Evolutionary conservation across 2,888 invertebrate genomes (phyloP), one percentile per base, ranked within the genome.

Genomic region (Taphrorychus bicolor): DNA sequence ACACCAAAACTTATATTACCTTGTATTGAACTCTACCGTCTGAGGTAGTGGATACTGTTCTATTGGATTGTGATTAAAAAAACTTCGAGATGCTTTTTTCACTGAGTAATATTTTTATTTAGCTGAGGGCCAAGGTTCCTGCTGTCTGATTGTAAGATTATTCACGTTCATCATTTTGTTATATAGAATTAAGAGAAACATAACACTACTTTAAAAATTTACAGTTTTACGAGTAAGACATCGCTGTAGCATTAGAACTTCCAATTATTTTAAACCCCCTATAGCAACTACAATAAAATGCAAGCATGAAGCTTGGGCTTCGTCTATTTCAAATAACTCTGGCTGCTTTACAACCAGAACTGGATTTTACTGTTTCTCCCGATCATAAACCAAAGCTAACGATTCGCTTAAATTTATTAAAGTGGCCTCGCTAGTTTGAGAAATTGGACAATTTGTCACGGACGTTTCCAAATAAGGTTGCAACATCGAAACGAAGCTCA

Each of bases 361-460:
- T 1, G 32, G 32, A 32, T 32, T 32, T 32, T 32, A 32, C 2
- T 32, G 45, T 45, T 45, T 17, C 17, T 45, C 17, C 5, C 14
- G 51, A 51, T 21, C 51, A 51, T 51, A 51, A 51, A 21, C 51
- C 19, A 51, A 14, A 5, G 18, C 21, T 24, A 32, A 17, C 54
- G 21, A 54, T 57, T 24, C 18, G 57, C 57, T 40, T 32, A 41
- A 57, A 57, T 57, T 40, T 57, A 57, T 57, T 57, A 57, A 41
- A 41, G 17, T 41, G 41, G 41, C 42, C n/a, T 57, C 40, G 40
- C 45, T 23, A 53, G 52, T 53, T 19, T 60, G 51, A 52, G 22
- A 60, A 53, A 60, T 60, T 60, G 60, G 24, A 52, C 53, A 60
- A 60, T 60, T 60, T 60, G 60, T 52, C 60, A 60, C 16, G 41